These are phyloP conservation scores for Nasonovia ribisnigri DNA, from an alignment of 2,888 invertebrate genomes.

Conservation along the genomic window DNA sequence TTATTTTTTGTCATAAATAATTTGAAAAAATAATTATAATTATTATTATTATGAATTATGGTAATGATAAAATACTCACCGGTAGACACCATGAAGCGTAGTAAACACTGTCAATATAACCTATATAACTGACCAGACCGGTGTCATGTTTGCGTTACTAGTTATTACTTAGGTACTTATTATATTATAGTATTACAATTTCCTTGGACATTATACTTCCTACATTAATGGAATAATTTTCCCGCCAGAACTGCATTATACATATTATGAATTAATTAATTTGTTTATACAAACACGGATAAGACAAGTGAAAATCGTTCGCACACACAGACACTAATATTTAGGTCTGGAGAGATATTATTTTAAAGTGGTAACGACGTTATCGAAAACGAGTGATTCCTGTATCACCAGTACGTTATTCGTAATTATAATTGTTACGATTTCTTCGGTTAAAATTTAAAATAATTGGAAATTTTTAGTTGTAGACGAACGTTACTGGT, in stretches of 20 bases:
- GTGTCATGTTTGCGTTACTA: conserved; percentile 15
- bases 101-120: conserved; percentile 19
- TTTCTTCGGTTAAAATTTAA: not conserved
- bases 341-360: not conserved
- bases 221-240: not conserved
- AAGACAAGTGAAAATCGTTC: not conserved
- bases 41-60: not conserved
- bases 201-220: not conserved
- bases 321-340: not conserved
- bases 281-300: not conserved
- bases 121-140: conserved; percentile 40
- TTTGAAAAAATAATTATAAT: not conserved
- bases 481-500: not conserved
- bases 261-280: not conserved
- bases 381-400: not conserved
- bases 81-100: not conserved
- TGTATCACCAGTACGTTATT: not conserved
- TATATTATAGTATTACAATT: conserved; percentile 10
- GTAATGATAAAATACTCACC: not conserved
- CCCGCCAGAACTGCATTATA: not conserved
- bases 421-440: not conserved
- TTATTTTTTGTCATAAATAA: not conserved
- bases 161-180: not conserved
- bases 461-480: not conserved
- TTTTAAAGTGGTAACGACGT: not conserved